Evolutionary conservation across 2,113 vertebrate species (phyloP), one percentile per base, ranked within the genome.

Genomic region (Suricata suricatta): DNA sequence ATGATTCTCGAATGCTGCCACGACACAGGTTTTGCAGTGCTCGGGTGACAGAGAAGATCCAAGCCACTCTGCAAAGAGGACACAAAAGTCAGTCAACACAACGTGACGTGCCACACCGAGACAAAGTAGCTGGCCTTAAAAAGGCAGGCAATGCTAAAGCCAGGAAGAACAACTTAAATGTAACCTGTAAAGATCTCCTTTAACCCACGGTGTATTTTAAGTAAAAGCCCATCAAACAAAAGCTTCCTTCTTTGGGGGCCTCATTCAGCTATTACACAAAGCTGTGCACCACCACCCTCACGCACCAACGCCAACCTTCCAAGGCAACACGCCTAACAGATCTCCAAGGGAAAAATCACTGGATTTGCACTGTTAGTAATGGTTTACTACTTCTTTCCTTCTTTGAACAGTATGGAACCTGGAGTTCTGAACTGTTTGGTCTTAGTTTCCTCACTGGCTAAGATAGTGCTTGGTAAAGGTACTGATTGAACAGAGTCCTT

Each of bases 1-100:
- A 99, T 98, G 76, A 99, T 99, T 11, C 99, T 99, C 96, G 94
- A 98, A 41, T 99, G 99, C 47, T 99, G 99, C 99, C 99, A 99
- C 0, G 98, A 88, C 88, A 99, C 98, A 68, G 99, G 99, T 80
- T 98, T 99, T 98, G 99, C 98, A 25, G 99, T 99, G 84, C 99
- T 98, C 6, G 99, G 99, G 94, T 99, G 99, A 89, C 99, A 98
- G 8, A 99, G 99, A 97, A 99, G 99, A 94, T 99, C 99, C 97
- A 99, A 98, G 3, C 99, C 99, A 97, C 98, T 99, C 99, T 99
- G 98, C 10, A 71, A 88, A 97, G 64, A 96, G 74, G 21, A 92
- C 13, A 41, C 8, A n/a, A 72, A 54, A 97, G 84, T 10, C 54
- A 27, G 14, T 95, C 64, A 87, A 44, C 25, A 71, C 4, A 81